These are phyloP conservation scores for Leptinotarsa texana DNA, from an alignment of 1,140 invertebrate genomes.

Conservation along the genomic window DNA sequence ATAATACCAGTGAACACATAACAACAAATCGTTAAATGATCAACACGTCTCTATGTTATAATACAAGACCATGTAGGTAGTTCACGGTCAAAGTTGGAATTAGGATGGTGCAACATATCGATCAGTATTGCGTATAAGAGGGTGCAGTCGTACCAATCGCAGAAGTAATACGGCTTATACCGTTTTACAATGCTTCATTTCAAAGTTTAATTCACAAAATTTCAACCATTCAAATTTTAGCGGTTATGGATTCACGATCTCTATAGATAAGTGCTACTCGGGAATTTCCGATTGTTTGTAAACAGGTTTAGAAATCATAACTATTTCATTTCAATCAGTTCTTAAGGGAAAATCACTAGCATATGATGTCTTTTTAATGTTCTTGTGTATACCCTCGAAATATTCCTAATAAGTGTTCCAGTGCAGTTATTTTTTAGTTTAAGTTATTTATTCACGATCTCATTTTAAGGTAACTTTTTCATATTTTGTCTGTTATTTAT, in stretches of 20 bases:
- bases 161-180: neutral
- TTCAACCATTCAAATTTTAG: neutral
- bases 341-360: neutral
- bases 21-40: too few relatives aligned
- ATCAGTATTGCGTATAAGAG: too few relatives aligned
- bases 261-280: neutral
- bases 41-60: too few relatives aligned
- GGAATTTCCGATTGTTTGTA: constrained; percentile 8
- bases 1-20: too few relatives aligned
- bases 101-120: too few relatives aligned
- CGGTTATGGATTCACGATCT: neutral
- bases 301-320: neutral
- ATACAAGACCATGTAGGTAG: too few relatives aligned
- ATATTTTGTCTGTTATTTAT: neutral
- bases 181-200: neutral
- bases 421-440: neutral
- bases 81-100: too few relatives aligned
- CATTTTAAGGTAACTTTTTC: constrained; percentile 6
- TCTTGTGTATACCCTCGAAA: neutral
- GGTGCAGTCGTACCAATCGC: neutral
- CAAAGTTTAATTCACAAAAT: neutral
- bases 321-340: constrained; percentile 1
- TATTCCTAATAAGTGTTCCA: neutral
- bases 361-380: constrained; percentile 4
- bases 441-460: constrained; percentile 1